Percentiles rank a stretch among this genome's conserved stretches.
Evolutionary conservation across 2,113 vertebrate genomes (phyloP).

Genomic region (Lanius ludovicianus): DNA sequence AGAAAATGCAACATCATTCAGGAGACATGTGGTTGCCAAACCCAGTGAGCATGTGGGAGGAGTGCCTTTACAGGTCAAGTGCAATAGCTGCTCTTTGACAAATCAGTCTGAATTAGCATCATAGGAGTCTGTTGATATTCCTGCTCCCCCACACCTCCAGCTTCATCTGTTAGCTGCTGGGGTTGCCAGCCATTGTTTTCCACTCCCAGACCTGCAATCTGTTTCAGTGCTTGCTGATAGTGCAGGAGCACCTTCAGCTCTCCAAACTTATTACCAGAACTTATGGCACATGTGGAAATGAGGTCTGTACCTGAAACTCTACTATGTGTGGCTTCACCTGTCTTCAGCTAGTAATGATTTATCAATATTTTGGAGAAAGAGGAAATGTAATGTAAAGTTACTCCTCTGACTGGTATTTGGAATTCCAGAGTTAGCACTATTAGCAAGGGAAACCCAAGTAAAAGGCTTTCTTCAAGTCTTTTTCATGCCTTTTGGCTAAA

Average conservation of each 20-base stretch:
- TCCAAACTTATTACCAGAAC: background rate
- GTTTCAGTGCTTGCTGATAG: background rate
- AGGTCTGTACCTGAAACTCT: background rate
- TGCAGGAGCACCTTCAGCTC: background rate
- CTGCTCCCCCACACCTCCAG: background rate
- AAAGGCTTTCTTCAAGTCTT: background rate
- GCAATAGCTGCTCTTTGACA: conserved; percentile 2
- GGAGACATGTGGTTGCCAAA: conserved; percentile 7
- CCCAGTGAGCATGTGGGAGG: background rate
- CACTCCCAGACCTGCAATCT: background rate
- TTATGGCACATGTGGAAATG: rapidly evolving
- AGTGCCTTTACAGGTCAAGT: conserved; percentile 2
- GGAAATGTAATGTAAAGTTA: background rate
- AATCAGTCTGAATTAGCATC: conserved; percentile 28
- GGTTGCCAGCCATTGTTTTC: background rate
- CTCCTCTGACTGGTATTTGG: background rate
- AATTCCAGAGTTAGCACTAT: background rate
- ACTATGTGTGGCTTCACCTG: background rate
- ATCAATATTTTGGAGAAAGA: background rate
- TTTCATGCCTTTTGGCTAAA: background rate
- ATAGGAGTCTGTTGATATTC: background rate
- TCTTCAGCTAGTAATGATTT: background rate
- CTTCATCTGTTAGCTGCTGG: background rate
- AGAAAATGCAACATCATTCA: background rate
- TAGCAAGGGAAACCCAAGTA: background rate